Evolutionary conservation across 2,113 vertebrate species (phyloP), one percentile per base, ranked within the genome.

Genomic region (Gallinago undulata): DNA sequence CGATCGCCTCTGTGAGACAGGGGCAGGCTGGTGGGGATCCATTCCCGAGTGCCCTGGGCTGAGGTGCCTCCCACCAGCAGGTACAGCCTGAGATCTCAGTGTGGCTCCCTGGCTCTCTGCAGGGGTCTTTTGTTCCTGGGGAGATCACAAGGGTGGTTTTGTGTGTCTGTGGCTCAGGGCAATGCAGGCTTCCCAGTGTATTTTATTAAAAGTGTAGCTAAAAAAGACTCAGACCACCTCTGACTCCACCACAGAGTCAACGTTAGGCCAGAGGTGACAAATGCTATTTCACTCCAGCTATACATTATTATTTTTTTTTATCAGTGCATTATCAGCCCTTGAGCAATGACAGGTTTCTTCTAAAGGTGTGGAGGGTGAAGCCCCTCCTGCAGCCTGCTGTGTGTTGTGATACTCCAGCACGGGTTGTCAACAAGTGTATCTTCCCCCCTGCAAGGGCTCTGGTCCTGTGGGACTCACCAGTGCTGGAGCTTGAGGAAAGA

Each of bases 11-110:
- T 37, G 31, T 18, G 43, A 30, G 35, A 3, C 8, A 11, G 27
- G 47, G 51, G 33, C 24, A 57, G 69, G 31, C 19, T 93, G 81
- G 25, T 81, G 64, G n/a, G 51, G 25, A n/a, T 50, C 39, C 57
- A 50, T 14, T 62, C 55, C 57, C 4, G 2, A 48, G 27, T 8
- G 22, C 24, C 2, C 3, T 5, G 37, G 41, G 12, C 24, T 80
- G 59, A 66, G 11, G 2, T 48, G 1, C 1, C 6, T 41, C 48
- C 33, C 8, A 39, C 21, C 59, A 39, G 18, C 21, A 4, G 0
- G 1, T 15, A 10, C 8, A 31, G 55, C 35, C 10, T 1, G 1
- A 33, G 23, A 13, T 7, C 11, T 14, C 22, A 19, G 33, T 0
- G 1, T 16, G 16, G 47, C 21, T 51, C 25, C 39, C 45, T 35